Evolutionary conservation across 2,888 invertebrate genomes (phyloP).

Genomic region (Neoaliturus tenellus): DNA sequence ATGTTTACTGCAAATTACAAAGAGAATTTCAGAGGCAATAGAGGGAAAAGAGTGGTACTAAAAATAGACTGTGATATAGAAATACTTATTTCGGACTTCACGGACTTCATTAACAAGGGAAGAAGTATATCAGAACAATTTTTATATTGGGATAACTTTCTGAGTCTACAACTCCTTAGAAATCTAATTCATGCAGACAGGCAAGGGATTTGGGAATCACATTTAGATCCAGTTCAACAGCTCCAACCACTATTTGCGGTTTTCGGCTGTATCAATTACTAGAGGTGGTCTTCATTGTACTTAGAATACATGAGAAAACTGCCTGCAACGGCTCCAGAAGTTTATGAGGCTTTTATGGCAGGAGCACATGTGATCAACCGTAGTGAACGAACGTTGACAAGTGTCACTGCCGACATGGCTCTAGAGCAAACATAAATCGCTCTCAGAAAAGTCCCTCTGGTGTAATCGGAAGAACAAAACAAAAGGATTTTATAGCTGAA

Average conservation of each 20-base stretch:
- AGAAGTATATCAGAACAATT: not conserved
- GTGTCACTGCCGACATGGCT: not conserved
- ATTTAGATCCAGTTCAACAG: not conserved
- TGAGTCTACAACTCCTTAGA: not conserved
- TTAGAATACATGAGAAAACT: not conserved
- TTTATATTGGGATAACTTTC: not conserved
- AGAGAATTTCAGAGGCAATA: too few species aligned
- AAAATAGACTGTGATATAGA: too few species aligned
- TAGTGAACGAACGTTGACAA: not conserved
- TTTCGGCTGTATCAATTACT: not conserved
- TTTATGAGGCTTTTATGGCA: not conserved
- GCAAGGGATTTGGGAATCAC: not conserved
- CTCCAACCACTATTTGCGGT: not conserved
- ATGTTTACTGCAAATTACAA: too few species aligned
- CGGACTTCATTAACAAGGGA: not conserved
- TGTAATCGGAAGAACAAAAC: not conserved
- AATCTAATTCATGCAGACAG: not conserved
- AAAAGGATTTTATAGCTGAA: not conserved
- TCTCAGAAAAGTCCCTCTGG: not conserved
- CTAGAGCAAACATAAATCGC: not conserved
- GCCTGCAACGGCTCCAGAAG: not conserved
- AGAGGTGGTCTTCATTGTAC: not conserved
- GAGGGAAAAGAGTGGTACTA: too few species aligned
- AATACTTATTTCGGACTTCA: not conserved
- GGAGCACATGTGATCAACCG: not conserved